Conservation (phyloP, 2,113 vertebrate species). For the Oreochromis spilurus region DNA sequence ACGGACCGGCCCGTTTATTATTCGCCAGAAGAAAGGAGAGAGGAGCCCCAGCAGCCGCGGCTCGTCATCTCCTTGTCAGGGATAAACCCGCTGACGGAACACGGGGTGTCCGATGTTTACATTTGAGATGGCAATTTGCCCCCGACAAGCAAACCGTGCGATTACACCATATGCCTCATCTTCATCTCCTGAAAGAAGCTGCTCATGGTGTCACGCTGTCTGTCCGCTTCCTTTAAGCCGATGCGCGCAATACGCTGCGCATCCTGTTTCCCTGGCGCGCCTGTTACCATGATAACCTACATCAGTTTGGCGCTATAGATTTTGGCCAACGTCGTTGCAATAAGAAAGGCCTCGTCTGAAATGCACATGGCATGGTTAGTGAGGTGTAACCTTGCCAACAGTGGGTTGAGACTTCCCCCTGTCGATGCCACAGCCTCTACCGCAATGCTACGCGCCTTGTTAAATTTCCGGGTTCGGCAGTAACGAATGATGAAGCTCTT, state of each 20-base stretch:
- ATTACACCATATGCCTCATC: neutral
- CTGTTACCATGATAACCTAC: neutral
- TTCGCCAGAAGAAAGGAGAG: neutral
- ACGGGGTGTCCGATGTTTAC: neutral
- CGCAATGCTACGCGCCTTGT: conserved; percentile 55
- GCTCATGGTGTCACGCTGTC: neutral
- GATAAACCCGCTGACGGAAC: neutral
- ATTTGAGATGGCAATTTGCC: neutral
- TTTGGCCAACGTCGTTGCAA: neutral
- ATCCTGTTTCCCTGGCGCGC: conserved; percentile 3
- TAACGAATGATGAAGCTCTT: conserved; percentile 29
- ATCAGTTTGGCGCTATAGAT: neutral
- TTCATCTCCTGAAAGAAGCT: neutral
- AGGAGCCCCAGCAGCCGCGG: neutral
- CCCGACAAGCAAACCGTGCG: neutral
- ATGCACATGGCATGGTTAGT: conserved; percentile 44
- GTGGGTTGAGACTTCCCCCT: conserved; percentile 22
- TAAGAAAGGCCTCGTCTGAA: neutral
- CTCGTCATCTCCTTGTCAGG: conserved; percentile 40
- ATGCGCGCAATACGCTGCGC: conserved; percentile 18
- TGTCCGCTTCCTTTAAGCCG: conserved; percentile 24
- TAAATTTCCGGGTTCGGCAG: conserved; percentile 55
- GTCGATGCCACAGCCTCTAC: neutral
- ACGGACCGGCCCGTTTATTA: conserved; percentile 13
- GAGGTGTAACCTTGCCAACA: neutral